A percentile compares a stretch with the other conserved stretches of the same genome.
phyloP scores from a whole-genome alignment of 2,113 vertebrate genomes.

The Ammodytes marinus region DNA sequence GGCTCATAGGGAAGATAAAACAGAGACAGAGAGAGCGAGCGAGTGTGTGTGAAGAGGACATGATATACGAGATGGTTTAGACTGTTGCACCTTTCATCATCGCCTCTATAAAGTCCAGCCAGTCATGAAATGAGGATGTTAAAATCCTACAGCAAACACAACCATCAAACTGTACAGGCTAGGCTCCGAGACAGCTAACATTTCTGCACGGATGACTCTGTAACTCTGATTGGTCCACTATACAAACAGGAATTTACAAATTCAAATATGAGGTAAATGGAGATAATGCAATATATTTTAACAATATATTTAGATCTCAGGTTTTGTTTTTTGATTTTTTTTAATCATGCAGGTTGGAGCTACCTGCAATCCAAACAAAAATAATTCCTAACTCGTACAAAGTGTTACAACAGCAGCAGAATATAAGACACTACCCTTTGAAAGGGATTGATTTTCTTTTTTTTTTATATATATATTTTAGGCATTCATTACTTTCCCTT shows the following conservation, averaged over 20 bases:
- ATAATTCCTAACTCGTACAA: background rate
- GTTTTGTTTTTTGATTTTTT: background rate
- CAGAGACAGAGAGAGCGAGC: conserved; percentile 33
- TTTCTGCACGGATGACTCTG: conserved; percentile 34
- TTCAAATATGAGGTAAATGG: conserved; percentile 43
- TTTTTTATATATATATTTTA: conserved; percentile 2
- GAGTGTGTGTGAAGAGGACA: conserved; percentile 59
- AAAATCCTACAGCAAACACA: conserved; percentile 79
- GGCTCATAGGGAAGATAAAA: conserved; percentile 65
- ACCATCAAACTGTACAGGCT: conserved; percentile 62
- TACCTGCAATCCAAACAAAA: conserved; percentile 1
- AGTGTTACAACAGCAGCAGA: background rate
- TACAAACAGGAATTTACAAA: conserved; percentile 55
- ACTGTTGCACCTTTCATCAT: conserved; percentile 82
- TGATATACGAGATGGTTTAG: conserved; percentile 79
- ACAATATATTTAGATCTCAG: conserved; percentile 4
- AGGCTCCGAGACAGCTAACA: conserved; percentile 52
- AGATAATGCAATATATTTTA: background rate
- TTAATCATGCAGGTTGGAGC: conserved; percentile 5
- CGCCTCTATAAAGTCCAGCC: conserved; percentile 82
- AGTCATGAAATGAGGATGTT: conserved; percentile 85
- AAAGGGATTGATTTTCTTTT: conserved; percentile 14
- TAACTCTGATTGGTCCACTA: conserved; percentile 48
- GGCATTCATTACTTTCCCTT: background rate
- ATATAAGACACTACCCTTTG: conserved; percentile 16